phyloP scores from a whole-genome alignment of 2,888 invertebrate species.

The Phyllotreta striolata region DNA sequence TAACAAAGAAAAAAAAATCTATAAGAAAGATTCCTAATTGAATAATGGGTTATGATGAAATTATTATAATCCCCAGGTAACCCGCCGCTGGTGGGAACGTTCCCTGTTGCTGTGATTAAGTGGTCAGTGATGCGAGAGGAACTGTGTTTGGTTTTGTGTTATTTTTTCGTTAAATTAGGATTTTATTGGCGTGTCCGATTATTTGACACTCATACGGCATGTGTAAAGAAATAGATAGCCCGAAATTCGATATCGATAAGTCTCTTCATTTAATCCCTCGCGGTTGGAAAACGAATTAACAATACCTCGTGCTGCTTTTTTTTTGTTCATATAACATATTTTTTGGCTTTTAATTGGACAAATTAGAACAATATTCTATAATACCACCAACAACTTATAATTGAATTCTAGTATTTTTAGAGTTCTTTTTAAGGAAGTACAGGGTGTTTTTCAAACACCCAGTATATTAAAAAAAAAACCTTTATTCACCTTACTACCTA shows the following conservation, averaged over 20 bases:
- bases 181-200: conserved; percentile 40
- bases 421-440: too few species aligned
- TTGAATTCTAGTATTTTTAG: too few species aligned
- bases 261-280: conserved; percentile 9
- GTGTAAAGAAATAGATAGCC: conserved; percentile 11
- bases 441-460: too few species aligned
- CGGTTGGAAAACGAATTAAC: conserved; percentile 8
- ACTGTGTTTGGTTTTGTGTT: conserved; percentile 49
- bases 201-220: conserved; percentile 17
- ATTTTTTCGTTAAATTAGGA: conserved; percentile 42
- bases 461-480: too few species aligned
- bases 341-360: too few species aligned
- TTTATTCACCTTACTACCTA: too few species aligned
- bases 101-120: conserved; percentile 53
- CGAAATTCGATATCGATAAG: conserved; percentile 6
- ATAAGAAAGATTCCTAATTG: too few species aligned
- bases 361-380: too few species aligned
- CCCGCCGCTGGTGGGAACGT: background rate
- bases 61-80: too few species aligned
- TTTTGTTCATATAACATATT: background rate
- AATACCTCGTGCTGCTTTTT: background rate
- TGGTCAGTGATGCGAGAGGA: conserved; percentile 53
- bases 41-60: too few species aligned
- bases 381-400: too few species aligned
- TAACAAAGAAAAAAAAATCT: too few species aligned